Evolutionary conservation across 2,888 invertebrate genomes (phyloP), one percentile per base, ranked within the genome.

Genomic region (Taenaris catops): DNA sequence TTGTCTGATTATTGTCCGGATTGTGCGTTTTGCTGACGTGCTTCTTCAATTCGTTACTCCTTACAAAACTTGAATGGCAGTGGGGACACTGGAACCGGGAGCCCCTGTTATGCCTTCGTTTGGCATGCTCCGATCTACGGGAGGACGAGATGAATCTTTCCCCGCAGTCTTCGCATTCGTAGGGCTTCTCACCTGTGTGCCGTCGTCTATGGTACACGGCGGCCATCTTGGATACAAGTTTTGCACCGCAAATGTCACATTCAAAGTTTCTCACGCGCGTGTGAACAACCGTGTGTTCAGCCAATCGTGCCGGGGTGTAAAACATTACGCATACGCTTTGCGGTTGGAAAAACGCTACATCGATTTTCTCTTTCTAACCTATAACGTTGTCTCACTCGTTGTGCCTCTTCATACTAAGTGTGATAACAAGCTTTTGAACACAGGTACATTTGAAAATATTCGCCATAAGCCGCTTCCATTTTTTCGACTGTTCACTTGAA

Each of bases 251-350:
- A 28, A 88, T 70, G 34, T 87, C 81, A 39, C 89, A 89, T 43
- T 71, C 76, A 46, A 83, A 89, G 26, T 87, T 88, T 41, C 89
- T 64, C 25, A 64, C 86, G 6, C 87, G 67, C 0, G 88, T 87
- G 46, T 89, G 89, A 0, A 88, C 89, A 0, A 87, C 76, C 1
- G 70, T 69, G 33, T 89, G 89, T 38, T 87, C 88, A 0, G 83
- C 80, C 34, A 89, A 49, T 9, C 88, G 65, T 0, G 83, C 79
- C 2, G 84, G 71, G 0, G 88, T 86, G 38, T 83, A 88, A 40
- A 89, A 89, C 43, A 84, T 62, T 19, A 87, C 87, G n/a, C n/a
- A n/a, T n/a, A n/a, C n/a, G n/a, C n/a, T n/a, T n/a, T n/a, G n/a
- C n/a, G n/a, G n/a, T n/a, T n/a, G n/a, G n/a, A n/a, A n/a, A n/a